Evolutionary conservation across 2,797 vertebrate species (phyloP).

Genomic region (Smutsia temminckii): DNA sequence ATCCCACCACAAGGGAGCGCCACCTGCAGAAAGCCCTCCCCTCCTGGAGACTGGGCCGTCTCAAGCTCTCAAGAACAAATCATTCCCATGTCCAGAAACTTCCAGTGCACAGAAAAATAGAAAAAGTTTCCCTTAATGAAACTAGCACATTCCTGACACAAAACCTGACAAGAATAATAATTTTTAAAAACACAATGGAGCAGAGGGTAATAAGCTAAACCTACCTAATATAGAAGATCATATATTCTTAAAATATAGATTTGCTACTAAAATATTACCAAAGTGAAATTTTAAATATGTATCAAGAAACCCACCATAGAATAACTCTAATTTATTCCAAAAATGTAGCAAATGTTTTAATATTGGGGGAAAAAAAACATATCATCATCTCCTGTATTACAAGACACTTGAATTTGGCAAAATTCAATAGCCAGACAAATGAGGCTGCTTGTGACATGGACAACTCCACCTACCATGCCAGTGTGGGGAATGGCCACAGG

Average conservation of each 20-base stretch:
- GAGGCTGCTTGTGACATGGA: not conserved
- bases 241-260: not conserved
- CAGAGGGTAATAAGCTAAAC: not conserved
- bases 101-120: not conserved
- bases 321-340: not conserved
- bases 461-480: not conserved
- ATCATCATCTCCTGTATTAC: not conserved
- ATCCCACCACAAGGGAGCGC: fast-evolving
- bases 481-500: too few relatives aligned
- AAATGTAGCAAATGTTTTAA: not conserved
- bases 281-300: not conserved
- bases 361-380: not conserved
- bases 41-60: not conserved
- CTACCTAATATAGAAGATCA: not conserved
- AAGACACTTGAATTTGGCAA: not conserved
- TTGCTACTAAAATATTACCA: not conserved
- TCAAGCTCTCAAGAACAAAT: not conserved
- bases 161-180: not conserved
- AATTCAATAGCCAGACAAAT: not conserved
- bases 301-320: not conserved
- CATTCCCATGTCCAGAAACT: not conserved
- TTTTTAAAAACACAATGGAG: not conserved
- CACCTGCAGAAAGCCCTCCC: not conserved
- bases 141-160: not conserved
- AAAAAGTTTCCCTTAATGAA: not conserved